These are phyloP conservation scores for Lagorchestes hirsutus DNA, from an alignment of 2,797 vertebrate species.

Conservation along the genomic window DNA sequence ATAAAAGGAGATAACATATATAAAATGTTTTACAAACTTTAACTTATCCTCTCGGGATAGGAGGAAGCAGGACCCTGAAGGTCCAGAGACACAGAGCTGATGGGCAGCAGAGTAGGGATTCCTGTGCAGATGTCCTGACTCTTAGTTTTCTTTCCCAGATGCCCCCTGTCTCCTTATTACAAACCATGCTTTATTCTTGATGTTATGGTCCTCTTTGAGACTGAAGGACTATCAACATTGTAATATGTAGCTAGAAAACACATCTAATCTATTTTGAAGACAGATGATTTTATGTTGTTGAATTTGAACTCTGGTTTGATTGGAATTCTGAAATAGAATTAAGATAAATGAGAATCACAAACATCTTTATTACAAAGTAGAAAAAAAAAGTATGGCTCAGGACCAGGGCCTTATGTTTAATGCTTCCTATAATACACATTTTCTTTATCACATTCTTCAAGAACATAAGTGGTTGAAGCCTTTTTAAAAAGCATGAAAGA, in stretches of 20 bases:
- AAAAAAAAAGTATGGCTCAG: constrained; percentile 62
- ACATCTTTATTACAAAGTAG: constrained; percentile 79
- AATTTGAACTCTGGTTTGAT: constrained; percentile 67
- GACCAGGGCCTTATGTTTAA: constrained; percentile 79
- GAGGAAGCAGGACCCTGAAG: background rate
- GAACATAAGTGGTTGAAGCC: constrained; percentile 82
- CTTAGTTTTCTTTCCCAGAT: background rate
- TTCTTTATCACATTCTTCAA: constrained; percentile 83
- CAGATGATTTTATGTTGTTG: constrained; percentile 68
- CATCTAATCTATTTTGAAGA: constrained; percentile 55
- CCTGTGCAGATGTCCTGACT: background rate
- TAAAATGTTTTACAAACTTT: background rate
- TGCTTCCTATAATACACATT: constrained; percentile 81
- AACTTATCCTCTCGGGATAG: background rate
- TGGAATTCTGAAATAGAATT: constrained; percentile 76
- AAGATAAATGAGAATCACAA: constrained; percentile 80
- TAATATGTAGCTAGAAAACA: background rate
- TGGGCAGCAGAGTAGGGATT: background rate
- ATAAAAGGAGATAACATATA: background rate
- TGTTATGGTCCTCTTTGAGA: too few species aligned
- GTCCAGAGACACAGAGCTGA: background rate
- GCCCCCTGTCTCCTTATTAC: background rate
- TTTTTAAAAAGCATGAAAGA: constrained; percentile 81
- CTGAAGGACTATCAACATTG: background rate
- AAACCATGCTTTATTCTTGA: background rate